These are phyloP conservation scores for Pedetes capensis DNA, from an alignment of 2,113 vertebrate species.

Conservation along the genomic window DNA sequence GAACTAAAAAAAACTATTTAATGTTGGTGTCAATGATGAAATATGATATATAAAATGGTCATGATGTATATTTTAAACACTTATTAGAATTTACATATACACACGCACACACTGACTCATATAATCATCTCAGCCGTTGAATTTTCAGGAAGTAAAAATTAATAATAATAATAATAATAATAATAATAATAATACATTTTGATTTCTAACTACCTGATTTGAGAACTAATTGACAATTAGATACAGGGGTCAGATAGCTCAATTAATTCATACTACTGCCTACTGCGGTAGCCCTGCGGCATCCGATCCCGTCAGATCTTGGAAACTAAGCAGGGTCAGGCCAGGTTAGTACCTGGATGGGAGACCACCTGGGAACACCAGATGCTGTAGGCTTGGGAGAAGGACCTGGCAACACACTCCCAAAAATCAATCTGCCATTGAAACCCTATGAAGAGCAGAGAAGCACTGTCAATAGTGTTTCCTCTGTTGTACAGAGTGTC, in stretches of 20 bases:
- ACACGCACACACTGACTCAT: background rate
- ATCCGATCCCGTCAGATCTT: no score
- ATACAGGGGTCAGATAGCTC: background rate
- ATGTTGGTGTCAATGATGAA: background rate
- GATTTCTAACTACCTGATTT: background rate
- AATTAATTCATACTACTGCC: background rate
- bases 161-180: no score
- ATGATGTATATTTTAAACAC: background rate
- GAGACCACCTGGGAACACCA: no score
- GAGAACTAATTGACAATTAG: background rate
- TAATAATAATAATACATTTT: background rate
- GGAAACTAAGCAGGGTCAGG: no score
- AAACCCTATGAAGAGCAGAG: no score
- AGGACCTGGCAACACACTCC: no score
- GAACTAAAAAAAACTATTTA: background rate
- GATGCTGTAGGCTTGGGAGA: no score
- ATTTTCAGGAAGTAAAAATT: background rate
- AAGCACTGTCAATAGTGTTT: no score
- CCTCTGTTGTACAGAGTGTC: no score
- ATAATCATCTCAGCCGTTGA: background rate
- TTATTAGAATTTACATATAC: background rate
- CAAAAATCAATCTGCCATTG: no score
- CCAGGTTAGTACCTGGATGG: no score
- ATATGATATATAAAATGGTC: background rate
- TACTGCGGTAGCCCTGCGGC: no score